Conservation (phyloP, 2,113 vertebrate species). For the Corythornis vintsioides region DNA sequence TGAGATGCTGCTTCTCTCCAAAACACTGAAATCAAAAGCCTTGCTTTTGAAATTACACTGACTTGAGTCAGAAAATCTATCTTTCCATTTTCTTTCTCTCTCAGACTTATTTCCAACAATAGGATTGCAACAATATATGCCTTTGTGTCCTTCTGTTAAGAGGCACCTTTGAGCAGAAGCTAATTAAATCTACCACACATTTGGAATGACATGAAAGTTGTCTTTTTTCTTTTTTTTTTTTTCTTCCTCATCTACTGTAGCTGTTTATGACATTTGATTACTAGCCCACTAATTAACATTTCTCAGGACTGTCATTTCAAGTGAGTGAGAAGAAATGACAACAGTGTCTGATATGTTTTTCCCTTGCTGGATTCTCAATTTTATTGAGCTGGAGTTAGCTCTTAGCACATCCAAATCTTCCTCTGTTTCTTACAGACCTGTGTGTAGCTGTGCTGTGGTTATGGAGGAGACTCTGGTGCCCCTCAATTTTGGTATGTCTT, state of each 20-base stretch:
- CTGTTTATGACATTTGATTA: conserved; percentile 19
- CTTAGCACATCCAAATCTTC: background rate
- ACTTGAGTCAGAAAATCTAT: background rate
- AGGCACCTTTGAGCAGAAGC: background rate
- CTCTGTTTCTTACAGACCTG: background rate
- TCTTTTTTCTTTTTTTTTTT: background rate
- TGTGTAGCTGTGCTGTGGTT: background rate
- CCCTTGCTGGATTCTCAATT: background rate
- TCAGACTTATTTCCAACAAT: background rate
- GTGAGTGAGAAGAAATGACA: background rate
- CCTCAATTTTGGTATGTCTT: accelerated
- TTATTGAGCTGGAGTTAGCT: background rate
- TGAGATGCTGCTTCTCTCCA: background rate
- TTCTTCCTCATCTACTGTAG: background rate
- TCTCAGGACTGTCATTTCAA: background rate
- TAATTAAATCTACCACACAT: background rate
- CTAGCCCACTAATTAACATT: conserved; percentile 18
- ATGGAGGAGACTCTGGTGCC: background rate
- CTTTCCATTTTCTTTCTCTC: background rate
- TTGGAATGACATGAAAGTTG: background rate
- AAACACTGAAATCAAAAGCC: background rate
- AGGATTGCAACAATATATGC: background rate
- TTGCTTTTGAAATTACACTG: background rate
- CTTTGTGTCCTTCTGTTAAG: background rate
- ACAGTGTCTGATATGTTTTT: background rate